phyloP scores from a whole-genome alignment of 92 coral and sea anemone species.

The Palythoa grandiflora region DNA sequence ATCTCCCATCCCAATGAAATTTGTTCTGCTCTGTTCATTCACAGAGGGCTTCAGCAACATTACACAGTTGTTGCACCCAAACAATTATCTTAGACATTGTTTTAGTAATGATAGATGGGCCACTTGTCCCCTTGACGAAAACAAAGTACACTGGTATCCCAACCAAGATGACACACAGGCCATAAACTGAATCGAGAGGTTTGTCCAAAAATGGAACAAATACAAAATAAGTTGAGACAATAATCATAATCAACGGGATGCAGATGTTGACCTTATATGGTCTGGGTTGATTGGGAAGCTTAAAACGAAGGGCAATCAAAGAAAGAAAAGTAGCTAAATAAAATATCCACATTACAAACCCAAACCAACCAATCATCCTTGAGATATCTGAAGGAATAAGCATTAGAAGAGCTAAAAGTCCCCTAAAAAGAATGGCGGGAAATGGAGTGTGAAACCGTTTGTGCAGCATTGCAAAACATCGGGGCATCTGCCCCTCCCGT shows the following conservation, averaged over 20 bases:
- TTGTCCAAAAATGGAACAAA: conserved; percentile 57
- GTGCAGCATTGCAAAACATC: conserved; percentile 51
- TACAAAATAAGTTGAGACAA: conserved; percentile 49
- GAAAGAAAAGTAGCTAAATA: conserved; percentile 59
- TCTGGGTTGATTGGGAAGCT: conserved; percentile 55
- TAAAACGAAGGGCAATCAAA: conserved; percentile 55
- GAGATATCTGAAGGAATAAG: conserved; percentile 56
- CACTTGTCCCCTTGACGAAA: not conserved
- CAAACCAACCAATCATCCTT: conserved; percentile 51
- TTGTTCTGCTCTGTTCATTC: not conserved
- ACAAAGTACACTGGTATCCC: conserved; percentile 68
- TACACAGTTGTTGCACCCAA: conserved; percentile 26
- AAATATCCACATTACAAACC: conserved; percentile 58
- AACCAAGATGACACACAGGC: conserved; percentile 45
- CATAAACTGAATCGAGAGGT: conserved; percentile 62
- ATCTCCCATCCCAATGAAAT: not conserved
- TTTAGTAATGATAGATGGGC: not conserved
- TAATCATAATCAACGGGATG: conserved; percentile 51
- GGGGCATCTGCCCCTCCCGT: conserved; percentile 66
- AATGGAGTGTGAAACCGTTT: conserved; percentile 57
- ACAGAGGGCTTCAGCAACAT: not conserved
- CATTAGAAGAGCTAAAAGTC: conserved; percentile 57
- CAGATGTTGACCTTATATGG: conserved; percentile 55
- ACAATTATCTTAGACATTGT: not conserved
- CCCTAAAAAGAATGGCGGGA: conserved; percentile 59